These are phyloP conservation scores for Ptychobarbus kaznakovi DNA, from an alignment of 2,797 vertebrate species.

Conservation along the genomic window DNA sequence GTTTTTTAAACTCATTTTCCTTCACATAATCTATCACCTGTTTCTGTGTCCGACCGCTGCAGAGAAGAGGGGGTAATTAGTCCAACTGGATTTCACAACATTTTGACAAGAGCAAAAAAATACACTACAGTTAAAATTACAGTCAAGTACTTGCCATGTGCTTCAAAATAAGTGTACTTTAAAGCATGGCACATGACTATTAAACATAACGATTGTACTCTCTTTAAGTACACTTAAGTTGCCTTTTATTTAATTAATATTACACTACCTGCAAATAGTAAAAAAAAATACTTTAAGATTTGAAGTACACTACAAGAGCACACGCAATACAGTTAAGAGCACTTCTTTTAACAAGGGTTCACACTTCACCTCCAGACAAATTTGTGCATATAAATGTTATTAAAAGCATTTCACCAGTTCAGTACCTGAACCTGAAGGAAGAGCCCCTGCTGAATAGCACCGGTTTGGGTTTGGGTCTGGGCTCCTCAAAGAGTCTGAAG, in stretches of 20 bases:
- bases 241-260: not conserved
- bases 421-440: conserved; percentile 97
- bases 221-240: not conserved
- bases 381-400: not conserved
- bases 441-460: conserved; percentile 96
- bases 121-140: not conserved
- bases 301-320: not conserved
- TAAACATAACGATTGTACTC: not conserved
- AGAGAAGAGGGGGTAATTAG: conserved; percentile 13
- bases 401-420: not conserved
- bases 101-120: not conserved
- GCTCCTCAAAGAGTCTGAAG: conserved; percentile 97
- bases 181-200: not conserved
- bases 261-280: not conserved
- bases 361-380: not conserved
- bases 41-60: conserved; percentile 96
- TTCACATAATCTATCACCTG: conserved; percentile 97
- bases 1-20: conserved; percentile 96
- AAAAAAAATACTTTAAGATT: not conserved
- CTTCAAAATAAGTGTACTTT: conserved; percentile 1
- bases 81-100: not conserved
- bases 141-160: not conserved
- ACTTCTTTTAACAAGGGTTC: not conserved
- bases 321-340: not conserved
- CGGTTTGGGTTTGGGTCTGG: conserved; percentile 94